Evolutionary conservation across 1,140 invertebrate species (phyloP).

Genomic region (Papilio xuthus): DNA sequence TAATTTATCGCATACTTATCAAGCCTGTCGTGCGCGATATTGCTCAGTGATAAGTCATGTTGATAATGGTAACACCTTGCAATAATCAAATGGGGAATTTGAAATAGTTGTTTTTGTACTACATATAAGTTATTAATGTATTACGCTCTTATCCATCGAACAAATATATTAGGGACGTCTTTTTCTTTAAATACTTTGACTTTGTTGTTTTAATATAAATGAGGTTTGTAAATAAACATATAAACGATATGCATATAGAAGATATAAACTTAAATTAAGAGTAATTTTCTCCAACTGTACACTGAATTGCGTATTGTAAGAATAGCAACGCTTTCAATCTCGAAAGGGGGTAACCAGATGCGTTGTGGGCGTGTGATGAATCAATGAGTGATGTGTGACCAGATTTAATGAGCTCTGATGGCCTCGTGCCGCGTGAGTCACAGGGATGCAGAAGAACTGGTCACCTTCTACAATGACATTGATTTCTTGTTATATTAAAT

Average conservation of each 20-base stretch:
- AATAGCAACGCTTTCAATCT: slow-evolving; percentile 17
- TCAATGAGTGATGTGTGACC: slow-evolving; percentile 24
- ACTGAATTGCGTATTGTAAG: background rate
- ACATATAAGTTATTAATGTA: too few species aligned
- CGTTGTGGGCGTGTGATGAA: slow-evolving; percentile 7
- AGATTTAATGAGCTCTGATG: slow-evolving; percentile 25
- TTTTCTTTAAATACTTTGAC: too few species aligned
- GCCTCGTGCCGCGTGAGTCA: slow-evolving; percentile 16
- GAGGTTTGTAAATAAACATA: too few species aligned
- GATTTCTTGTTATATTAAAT: background rate
- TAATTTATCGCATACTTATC: slow-evolving; percentile 28
- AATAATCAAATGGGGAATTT: background rate
- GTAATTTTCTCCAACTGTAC: background rate
- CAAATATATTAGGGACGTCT: too few species aligned
- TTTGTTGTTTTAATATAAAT: too few species aligned
- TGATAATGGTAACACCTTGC: slow-evolving; percentile 4
- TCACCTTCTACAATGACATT: slow-evolving; percentile 4
- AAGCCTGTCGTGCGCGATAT: slow-evolving; percentile 8
- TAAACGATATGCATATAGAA: too few species aligned
- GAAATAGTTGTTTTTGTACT: background rate
- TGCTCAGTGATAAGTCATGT: slow-evolving; percentile 1
- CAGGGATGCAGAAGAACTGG: background rate
- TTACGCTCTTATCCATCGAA: too few species aligned
- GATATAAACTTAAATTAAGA: background rate
- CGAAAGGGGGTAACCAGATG: slow-evolving; percentile 32